A percentile compares a stretch with the other conserved stretches of the same genome.
These are phyloP conservation scores for Seriola quinqueradiata DNA, from an alignment of 2,113 vertebrate genomes.

Conservation along the genomic window DNA sequence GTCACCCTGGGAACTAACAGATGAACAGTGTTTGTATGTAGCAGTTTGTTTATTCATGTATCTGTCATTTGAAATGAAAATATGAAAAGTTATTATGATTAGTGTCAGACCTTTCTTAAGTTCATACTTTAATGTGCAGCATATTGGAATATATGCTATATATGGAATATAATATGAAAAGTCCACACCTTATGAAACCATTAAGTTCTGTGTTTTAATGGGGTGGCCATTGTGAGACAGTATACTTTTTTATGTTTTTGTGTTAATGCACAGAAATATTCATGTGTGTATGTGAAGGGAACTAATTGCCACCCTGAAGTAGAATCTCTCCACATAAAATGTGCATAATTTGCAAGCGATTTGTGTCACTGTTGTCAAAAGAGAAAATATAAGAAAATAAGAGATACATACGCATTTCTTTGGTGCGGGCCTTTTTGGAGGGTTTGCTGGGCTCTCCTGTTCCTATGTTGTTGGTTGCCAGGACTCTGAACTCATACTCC, in stretches of 20 bases:
- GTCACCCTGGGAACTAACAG: constrained; percentile 91
- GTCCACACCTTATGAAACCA: not conserved
- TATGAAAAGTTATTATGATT: not conserved
- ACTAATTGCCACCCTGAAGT: constrained; percentile 5
- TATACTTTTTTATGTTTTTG: too few relatives aligned
- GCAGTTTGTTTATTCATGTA: not conserved
- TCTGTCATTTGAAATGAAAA: not conserved
- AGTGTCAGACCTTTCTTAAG: not conserved
- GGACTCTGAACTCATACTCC: constrained; percentile 94
- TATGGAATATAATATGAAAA: not conserved
- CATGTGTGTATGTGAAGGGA: not conserved
- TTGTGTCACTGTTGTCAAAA: not conserved
- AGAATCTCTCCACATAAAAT: not conserved
- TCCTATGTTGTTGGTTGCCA: constrained; percentile 93
- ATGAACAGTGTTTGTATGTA: not conserved
- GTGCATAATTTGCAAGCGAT: not conserved
- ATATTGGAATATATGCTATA: not conserved
- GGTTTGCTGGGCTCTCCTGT: constrained; percentile 94
- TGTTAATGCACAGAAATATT: too few relatives aligned
- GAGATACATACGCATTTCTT: constrained; percentile 90
- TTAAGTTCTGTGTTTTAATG: not conserved
- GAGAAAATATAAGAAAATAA: not conserved
- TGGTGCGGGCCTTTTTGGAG: constrained; percentile 90
- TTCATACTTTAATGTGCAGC: not conserved
- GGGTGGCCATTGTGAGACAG: too few relatives aligned